Base-by-base conservation (phyloP, 1,140 invertebrate species). In the Hestina assimilis region DNA sequence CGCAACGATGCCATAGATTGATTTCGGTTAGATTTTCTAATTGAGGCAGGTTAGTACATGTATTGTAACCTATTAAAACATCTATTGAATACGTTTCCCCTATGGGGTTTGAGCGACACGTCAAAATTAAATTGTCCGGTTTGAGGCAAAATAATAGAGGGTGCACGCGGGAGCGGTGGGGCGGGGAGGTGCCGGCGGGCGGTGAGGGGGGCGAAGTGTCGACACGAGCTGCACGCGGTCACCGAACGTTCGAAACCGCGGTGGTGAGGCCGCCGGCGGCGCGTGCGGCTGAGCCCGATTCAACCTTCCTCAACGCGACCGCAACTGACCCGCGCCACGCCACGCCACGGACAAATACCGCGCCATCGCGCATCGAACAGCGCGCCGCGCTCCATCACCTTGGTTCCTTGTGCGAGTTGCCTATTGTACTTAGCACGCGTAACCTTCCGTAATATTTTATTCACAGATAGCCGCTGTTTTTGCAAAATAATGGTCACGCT, bases 231-330 rank as follows among this genome's bases (percentile, higher is more conserved):
- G 72, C 66, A 58, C 46, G 71, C 77, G 81, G 81, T 84, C 83
- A 77, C 68, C 79, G 83, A 84, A 83, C 83, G 80, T 77, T 68
- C 67, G 80, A 69, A 82, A 79, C 80, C 80, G 57, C 67, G 55
- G 75, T 76, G 41, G 7, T 65, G 75, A 80, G 82, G 80, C 79
- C 73, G 51, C 26, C 55, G 55, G 55, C 55, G 60, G 55, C 55
- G 60, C 60, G 45, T 79, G 79, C 76, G 80, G 79, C 80, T 77
- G 79, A 77, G 79, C 75, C 80, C 82, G 74, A 83, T 83, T 82
- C 80, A 87, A 84, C 83, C 81, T 86, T 83, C 79, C 83, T 83
- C 80, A 86, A 86, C 69, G 77, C 79, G 80, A 87, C 83, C 79
- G 81, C 77, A 82, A 78, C 81, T 87, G 80, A 87, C 83, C 83